These are phyloP conservation scores for Diachrysia chrysitis DNA, from an alignment of 2,888 invertebrate genomes.

Conservation along the genomic window DNA sequence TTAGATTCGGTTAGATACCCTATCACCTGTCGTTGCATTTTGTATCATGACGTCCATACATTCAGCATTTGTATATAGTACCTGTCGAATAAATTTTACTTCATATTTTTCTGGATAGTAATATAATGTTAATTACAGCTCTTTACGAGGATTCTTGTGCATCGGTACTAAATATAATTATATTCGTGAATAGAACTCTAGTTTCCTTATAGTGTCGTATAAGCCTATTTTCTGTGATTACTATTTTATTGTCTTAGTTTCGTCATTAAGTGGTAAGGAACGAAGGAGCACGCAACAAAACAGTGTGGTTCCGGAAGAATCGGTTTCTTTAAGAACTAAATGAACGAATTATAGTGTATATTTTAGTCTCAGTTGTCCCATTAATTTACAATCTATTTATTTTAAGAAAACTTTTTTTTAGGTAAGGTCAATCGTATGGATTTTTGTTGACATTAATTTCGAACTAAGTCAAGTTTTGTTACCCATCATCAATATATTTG, in stretches of 20 bases:
- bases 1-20: slow-evolving; percentile 43
- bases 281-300: too few relatives aligned
- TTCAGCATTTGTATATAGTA: slow-evolving; percentile 44
- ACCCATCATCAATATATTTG: neutral
- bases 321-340: neutral
- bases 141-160: neutral
- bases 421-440: neutral
- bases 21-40: slow-evolving; percentile 37
- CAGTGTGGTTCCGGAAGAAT: neutral
- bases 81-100: slow-evolving; percentile 29
- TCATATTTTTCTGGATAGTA: slow-evolving; percentile 40
- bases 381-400: neutral
- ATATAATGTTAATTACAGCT: slow-evolving; percentile 19
- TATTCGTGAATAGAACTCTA: neutral
- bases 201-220: neutral
- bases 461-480: neutral
- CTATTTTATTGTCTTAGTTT: neutral
- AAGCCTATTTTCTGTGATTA: neutral
- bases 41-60: slow-evolving; percentile 45
- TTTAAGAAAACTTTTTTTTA: slow-evolving; percentile 1
- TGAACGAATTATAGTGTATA: too few relatives aligned
- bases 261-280: too few relatives aligned
- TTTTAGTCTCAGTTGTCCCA: neutral
- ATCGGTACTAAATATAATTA: neutral
- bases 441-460: neutral